These are phyloP conservation scores for Cotesia congregata DNA, from an alignment of 2,888 invertebrate species.

Conservation along the genomic window DNA sequence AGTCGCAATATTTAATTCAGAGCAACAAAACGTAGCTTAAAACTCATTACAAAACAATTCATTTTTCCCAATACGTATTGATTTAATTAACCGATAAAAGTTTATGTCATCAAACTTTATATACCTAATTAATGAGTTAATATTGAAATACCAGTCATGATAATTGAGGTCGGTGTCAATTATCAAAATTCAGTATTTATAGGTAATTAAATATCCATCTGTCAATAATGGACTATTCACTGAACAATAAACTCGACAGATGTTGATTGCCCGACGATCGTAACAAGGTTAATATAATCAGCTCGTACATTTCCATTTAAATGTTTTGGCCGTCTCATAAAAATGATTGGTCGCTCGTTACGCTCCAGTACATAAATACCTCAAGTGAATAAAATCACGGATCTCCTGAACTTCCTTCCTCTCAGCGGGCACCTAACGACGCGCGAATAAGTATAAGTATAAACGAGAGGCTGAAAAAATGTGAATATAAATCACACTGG, in stretches of 20 bases:
- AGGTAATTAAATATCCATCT: not conserved
- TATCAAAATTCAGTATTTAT: not conserved
- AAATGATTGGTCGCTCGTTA: constrained; percentile 20
- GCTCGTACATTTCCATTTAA: not conserved
- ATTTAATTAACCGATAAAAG: too few relatives aligned
- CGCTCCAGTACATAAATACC: not conserved
- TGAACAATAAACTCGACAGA: not conserved
- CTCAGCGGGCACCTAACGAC: constrained; percentile 23
- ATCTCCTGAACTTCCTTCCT: constrained; percentile 17
- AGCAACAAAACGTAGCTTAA: too few relatives aligned
- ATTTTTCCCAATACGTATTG: too few relatives aligned
- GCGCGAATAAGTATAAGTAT: constrained; percentile 21
- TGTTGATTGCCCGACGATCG: not conserved
- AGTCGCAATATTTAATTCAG: too few relatives aligned
- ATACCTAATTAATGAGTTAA: not conserved
- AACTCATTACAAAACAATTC: too few relatives aligned
- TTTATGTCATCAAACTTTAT: not conserved
- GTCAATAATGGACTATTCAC: not conserved
- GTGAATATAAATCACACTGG: constrained; percentile 18
- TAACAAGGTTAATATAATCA: not conserved
- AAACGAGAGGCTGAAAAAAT: constrained; percentile 11
- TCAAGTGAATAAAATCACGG: constrained; percentile 27
- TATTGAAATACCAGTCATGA: not conserved
- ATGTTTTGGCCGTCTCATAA: constrained; percentile 1
- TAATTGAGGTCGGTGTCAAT: not conserved